Percentiles rank a stretch among this genome's conserved stretches.
phyloP scores from a whole-genome alignment of 1,140 invertebrate genomes.

The Aricia agestis region DNA sequence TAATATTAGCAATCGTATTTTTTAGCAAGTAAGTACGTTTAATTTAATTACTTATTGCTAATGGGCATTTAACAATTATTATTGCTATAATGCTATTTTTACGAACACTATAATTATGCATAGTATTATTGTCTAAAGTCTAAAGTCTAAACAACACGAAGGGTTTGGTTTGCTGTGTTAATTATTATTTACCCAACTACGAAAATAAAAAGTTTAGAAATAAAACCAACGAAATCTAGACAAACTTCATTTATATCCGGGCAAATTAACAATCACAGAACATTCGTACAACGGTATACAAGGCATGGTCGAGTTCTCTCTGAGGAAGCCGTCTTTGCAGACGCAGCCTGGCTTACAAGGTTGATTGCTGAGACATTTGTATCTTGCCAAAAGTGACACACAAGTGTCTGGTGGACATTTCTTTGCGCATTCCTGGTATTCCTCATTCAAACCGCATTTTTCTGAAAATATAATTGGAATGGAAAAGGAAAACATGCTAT shows the following conservation, averaged over 20 bases:
- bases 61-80: too few relatives aligned
- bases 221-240: background rate
- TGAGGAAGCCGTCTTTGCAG: background rate
- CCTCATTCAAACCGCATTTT: background rate
- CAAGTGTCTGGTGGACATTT: slow-evolving; percentile 7
- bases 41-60: too few relatives aligned
- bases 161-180: too few relatives aligned
- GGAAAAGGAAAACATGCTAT: too few relatives aligned
- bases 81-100: too few relatives aligned
- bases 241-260: background rate
- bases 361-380: background rate
- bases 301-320: background rate
- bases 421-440: background rate
- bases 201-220: background rate
- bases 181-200: too few relatives aligned
- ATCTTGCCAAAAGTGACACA: background rate
- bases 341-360: slow-evolving; percentile 11
- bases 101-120: too few relatives aligned
- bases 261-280: background rate
- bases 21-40: too few relatives aligned
- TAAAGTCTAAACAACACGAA: too few relatives aligned
- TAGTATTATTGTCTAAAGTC: too few relatives aligned
- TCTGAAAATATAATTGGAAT: background rate
- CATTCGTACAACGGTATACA: background rate
- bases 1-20: too few relatives aligned